Conservation (phyloP, 2,113 vertebrate species). For the Columba livia region DNA sequence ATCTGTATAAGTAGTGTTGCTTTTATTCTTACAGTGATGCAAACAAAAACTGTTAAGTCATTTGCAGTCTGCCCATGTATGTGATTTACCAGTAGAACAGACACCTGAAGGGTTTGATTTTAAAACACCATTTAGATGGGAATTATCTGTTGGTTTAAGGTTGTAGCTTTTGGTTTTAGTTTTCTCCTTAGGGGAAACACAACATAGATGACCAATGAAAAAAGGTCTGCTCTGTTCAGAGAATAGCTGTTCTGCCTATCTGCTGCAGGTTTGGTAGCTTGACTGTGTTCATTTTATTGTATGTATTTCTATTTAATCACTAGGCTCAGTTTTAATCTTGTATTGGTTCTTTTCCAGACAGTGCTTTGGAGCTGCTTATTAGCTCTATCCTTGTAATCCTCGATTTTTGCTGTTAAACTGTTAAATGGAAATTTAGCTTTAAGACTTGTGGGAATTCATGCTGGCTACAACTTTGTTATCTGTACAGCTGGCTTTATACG, state of each 20-base stretch:
- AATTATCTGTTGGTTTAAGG: neutral
- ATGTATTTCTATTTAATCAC: constrained; percentile 1
- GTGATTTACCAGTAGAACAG: neutral
- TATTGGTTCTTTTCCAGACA: constrained; percentile 24
- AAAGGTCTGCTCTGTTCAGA: neutral
- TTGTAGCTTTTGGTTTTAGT: neutral
- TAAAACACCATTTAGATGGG: neutral
- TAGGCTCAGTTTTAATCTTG: constrained; percentile 16
- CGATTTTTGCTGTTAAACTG: constrained; percentile 35
- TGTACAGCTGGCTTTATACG: constrained; percentile 3
- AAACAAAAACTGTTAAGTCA: neutral
- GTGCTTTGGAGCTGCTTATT: constrained; percentile 33
- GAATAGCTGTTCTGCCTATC: neutral
- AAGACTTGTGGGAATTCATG: constrained; percentile 14
- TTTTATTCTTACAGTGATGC: neutral
- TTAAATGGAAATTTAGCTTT: constrained; percentile 31
- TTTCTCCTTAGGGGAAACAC: neutral
- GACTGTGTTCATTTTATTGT: neutral
- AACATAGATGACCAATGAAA: neutral
- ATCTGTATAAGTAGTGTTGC: neutral
- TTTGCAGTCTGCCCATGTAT: neutral
- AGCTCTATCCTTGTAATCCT: constrained; percentile 35
- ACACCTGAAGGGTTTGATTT: neutral
- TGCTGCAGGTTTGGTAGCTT: neutral
- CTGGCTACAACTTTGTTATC: constrained; percentile 2